Evolutionary conservation across 2,797 vertebrate species (phyloP), one percentile per base, ranked within the genome.

Genomic region (Pipistrellus nathusii): DNA sequence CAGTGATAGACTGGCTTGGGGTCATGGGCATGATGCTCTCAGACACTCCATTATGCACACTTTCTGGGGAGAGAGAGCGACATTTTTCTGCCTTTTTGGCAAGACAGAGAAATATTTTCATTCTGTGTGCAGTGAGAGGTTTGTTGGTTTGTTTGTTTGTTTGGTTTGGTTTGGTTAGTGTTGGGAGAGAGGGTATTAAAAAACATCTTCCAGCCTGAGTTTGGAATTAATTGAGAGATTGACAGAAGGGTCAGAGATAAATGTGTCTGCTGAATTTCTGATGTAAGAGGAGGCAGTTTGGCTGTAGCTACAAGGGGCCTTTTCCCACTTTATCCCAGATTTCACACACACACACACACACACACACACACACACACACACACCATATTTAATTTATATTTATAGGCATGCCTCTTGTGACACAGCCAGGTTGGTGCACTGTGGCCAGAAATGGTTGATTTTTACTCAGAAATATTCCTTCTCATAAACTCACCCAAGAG

Each of bases 21-120:
- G 32, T 10, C 3, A 2, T 4, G 6, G 13, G 3, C 30, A 0
- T 0, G 0, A 6, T 0, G 1, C 53, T 41, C 83, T 66, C 11
- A 55, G n/a, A 55, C 20, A 20, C n/a, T 76, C 18, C 14, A 1
- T 14, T 23, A 14, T 1, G 3, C 3, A 30, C 11, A 3, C 1
- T 11, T 59, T 85, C 44, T 21, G 13, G n/a, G 18, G 7, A 59
- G 17, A 80, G 27, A 2, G 2, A n/a, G 6, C 8, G 5, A 21
- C 18, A 2, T 41, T 76, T 32, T 78, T 53, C 35, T 12, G 2
- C 2, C 4, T 68, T 55, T 73, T 30, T 3, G 32, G 9, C 1
- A 5, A 92, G 48, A 78, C 4, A 53, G 35, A 77, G 51, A 77
- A 46, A 55, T 3, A 44, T 11, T 21, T 48, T 14, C 2, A 21